Evolutionary conservation across 2,888 invertebrate species (phyloP), one percentile per base, ranked within the genome.

Genomic region (Smittia sp.): DNA sequence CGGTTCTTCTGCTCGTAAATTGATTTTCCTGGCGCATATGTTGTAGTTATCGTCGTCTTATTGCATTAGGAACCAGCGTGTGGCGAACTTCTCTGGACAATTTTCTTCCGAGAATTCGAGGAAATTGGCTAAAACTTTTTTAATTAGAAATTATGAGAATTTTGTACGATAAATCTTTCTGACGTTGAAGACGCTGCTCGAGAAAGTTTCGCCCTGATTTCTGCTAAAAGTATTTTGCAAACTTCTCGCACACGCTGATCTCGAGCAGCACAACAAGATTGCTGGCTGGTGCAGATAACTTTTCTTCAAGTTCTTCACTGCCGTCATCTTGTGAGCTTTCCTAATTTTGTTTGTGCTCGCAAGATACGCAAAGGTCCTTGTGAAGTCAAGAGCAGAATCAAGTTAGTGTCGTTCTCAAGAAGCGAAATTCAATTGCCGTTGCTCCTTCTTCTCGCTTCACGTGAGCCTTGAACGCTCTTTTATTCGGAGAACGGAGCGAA

Each of bases 111-210:
- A 32, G 32, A 32, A 32, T 32, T 32, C 9, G 32, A 32, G 52
- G 18, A 46, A 46, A 18, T 58, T 7, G 58, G 15, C 58, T 4
- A 58, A 69, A 69, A 69, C 54, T 69, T 69, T 69, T 69, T 69
- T 69, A 69, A 69, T 69, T 69, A 69, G 69, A 69, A 69, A 69
- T 69, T 69, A 69, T 69, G 25, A 15, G 69, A 69, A 69, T 24
- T 69, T 69, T 22, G 25, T 27, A 46, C 52, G 69, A 69, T 69
- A 69, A 69, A 69, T 69, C 69, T 69, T 69, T 52, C 41, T 52
- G 52, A 20, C 20, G 52, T 41, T 22, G 41, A 69, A 54, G 69
- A 69, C 52, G 54, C 38, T 67, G n/a, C 67, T 67, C 27, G 54
- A n/a, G 39, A 15, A 63, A 63, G 46, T 46, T 46, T 46, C n/a